Evolutionary conservation across 2,797 vertebrate genomes (phyloP).

Genomic region (Coregonus sp.): DNA sequence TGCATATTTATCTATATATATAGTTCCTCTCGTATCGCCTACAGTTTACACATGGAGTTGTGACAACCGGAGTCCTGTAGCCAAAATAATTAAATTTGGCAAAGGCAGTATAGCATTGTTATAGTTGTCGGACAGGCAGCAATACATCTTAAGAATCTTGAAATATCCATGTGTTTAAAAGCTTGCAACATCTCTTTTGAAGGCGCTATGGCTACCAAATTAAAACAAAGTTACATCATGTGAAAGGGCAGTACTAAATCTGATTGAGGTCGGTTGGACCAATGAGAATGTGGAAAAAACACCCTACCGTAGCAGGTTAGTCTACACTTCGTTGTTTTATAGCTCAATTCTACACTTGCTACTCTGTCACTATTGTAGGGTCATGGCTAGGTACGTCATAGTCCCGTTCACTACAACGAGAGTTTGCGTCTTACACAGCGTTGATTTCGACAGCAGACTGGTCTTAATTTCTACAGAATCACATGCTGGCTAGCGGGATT

Average conservation of each 20-base stretch:
- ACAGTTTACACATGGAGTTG: neutral
- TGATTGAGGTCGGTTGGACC: neutral
- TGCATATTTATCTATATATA: neutral
- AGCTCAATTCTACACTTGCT: too few relatives aligned
- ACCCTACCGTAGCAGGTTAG: neutral
- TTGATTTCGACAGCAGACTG: too few relatives aligned
- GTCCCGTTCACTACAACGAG: too few relatives aligned
- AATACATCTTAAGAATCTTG: neutral
- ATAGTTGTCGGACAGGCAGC: neutral
- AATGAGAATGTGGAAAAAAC: neutral
- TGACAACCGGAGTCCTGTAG: neutral
- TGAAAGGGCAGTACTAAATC: neutral
- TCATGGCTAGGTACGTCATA: too few relatives aligned
- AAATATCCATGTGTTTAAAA: too few relatives aligned
- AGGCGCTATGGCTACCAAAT: neutral
- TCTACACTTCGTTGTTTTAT: too few relatives aligned
- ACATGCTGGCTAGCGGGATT: too few relatives aligned
- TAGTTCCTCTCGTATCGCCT: too few relatives aligned
- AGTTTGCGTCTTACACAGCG: too few relatives aligned
- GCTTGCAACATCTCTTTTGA: too few relatives aligned
- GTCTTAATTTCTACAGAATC: too few relatives aligned
- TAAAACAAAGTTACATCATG: neutral
- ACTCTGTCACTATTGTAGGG: too few relatives aligned
- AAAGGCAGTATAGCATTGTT: neutral
- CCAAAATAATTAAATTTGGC: neutral